These are phyloP conservation scores for Daboia siamensis DNA, from an alignment of 2,113 vertebrate genomes.

Conservation along the genomic window DNA sequence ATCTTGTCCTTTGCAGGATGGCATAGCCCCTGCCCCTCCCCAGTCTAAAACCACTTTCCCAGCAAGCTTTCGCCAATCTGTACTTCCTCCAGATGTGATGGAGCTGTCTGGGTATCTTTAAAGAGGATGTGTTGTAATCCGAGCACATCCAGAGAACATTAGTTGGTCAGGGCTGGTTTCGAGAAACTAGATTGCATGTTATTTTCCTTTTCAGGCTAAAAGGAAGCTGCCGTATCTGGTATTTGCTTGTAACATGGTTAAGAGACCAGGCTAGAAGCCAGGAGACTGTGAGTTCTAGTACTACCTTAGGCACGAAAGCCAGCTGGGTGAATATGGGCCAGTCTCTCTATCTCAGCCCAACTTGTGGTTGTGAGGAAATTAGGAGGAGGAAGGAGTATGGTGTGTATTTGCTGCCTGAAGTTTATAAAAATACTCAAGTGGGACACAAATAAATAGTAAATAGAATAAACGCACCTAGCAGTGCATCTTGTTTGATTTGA, in stretches of 20 bases:
- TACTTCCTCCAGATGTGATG: neutral
- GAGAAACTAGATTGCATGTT: neutral
- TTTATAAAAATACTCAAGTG: no score
- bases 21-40: neutral
- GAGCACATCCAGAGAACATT: no score
- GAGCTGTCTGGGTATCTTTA: neutral
- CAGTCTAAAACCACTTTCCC: neutral
- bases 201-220: neutral
- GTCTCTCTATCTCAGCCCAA: no score
- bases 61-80: neutral
- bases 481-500: neutral
- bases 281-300: no score
- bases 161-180: no score
- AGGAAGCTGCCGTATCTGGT: neutral
- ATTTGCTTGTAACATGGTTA: neutral
- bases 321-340: no score
- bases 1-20: neutral
- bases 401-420: no score
- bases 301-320: no score
- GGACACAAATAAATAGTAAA: neutral
- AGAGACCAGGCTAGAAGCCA: no score
- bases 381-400: no score
- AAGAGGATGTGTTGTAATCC: neutral
- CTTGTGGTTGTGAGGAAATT: no score
- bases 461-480: neutral